A percentile compares a stretch with the other conserved stretches of the same genome.
Evolutionary conservation across 2,888 invertebrate genomes (phyloP).

Genomic region (Scaptomyza tumidula): DNA sequence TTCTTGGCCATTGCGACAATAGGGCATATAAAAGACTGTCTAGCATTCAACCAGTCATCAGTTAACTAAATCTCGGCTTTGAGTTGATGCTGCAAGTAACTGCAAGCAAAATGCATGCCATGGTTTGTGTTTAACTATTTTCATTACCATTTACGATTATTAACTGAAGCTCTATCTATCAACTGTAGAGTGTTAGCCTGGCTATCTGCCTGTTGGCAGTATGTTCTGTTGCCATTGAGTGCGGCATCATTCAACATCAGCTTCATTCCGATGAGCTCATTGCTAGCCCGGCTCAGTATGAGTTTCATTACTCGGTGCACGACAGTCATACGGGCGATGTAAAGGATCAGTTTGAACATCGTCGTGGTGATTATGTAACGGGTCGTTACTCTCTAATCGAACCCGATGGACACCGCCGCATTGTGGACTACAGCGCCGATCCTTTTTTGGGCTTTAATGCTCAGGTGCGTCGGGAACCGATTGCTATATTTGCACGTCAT

Average conservation of each 20-base stretch:
- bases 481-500: conserved; percentile 42
- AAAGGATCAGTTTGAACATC: conserved; percentile 84
- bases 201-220: conserved; percentile 46
- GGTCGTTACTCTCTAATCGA: conserved; percentile 84
- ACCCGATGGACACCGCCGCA: conserved; percentile 83
- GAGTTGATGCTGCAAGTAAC: conserved; percentile 14
- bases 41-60: conserved; percentile 47
- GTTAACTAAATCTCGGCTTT: conserved; percentile 45
- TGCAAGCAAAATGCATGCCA: conserved; percentile 50
- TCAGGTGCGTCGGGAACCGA: conserved; percentile 82
- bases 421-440: conserved; percentile 84
- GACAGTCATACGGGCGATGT: conserved; percentile 84
- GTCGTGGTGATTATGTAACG: conserved; percentile 83
- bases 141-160: neutral
- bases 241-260: conserved; percentile 56
- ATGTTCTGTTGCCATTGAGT: conserved; percentile 46
- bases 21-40: conserved; percentile 63
- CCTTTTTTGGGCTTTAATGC: conserved; percentile 83
- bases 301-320: conserved; percentile 84
- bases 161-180: too few relatives aligned
- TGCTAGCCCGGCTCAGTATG: conserved; percentile 81
- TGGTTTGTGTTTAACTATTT: conserved; percentile 39
- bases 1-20: conserved; percentile 72
- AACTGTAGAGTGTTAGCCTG: conserved; percentile 61
- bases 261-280: conserved; percentile 74